Percentiles rank a stretch among this genome's conserved stretches.
These are phyloP conservation scores for Hephaestus fuliginosus DNA, from an alignment of 2,797 vertebrate species.

Conservation along the genomic window DNA sequence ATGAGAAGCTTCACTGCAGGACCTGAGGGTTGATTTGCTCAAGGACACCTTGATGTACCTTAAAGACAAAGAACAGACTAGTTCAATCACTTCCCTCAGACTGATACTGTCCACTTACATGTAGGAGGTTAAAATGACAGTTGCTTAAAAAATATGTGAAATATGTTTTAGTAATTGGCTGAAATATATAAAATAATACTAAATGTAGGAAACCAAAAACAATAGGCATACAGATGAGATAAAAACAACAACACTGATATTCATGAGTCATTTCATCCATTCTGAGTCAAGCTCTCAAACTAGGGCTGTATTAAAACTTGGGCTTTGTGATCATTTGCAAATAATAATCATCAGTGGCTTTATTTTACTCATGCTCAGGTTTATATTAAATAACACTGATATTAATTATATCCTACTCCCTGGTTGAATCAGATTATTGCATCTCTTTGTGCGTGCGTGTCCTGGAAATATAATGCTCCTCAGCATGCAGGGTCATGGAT, in stretches of 20 bases:
- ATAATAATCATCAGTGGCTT: conserved; percentile 79
- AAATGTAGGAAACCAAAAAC: background rate
- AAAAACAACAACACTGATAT: conserved; percentile 15
- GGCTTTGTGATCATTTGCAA: conserved; percentile 74
- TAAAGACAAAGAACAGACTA: background rate
- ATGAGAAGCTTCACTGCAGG: background rate
- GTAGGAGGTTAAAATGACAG: background rate
- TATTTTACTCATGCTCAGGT: conserved; percentile 73
- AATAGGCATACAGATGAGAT: background rate
- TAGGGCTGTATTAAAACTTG: conserved; percentile 38
- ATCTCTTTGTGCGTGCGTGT: conserved; percentile 66
- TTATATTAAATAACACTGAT: conserved; percentile 85
- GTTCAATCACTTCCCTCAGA: background rate
- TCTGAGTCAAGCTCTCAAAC: conserved; percentile 52
- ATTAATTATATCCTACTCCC: conserved; percentile 81
- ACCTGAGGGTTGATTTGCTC: background rate
- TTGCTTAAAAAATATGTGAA: background rate
- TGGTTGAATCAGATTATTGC: conserved; percentile 78
- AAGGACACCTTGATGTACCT: conserved; percentile 10
- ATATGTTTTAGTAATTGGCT: background rate
- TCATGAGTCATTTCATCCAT: background rate
- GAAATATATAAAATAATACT: background rate
- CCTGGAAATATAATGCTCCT: conserved; percentile 62
- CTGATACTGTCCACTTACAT: background rate
- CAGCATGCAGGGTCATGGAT: conserved; percentile 61